phyloP scores from a whole-genome alignment of 2,113 vertebrate species.

The Gasterosteus aculeatus region DNA sequence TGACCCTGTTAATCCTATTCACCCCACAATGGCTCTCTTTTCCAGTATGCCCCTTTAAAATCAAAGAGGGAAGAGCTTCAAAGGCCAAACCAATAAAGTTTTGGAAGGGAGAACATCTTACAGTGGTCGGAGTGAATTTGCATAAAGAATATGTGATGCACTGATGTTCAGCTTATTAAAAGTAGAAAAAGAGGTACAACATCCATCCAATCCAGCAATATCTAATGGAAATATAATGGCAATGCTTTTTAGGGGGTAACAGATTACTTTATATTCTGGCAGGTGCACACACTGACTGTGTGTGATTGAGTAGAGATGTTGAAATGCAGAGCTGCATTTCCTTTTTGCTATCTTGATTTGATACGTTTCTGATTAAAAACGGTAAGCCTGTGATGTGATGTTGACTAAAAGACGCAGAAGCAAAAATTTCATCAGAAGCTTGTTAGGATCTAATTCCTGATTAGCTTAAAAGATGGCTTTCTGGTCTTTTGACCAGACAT shows the following conservation, averaged over 20 bases:
- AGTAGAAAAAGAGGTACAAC: slow-evolving; percentile 13
- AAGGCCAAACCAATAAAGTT: slow-evolving; percentile 1
- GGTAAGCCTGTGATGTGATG: slow-evolving; percentile 1
- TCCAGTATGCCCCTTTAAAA: not conserved
- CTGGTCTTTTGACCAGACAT: not conserved
- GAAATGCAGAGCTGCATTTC: slow-evolving; percentile 19
- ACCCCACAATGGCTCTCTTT: slow-evolving; percentile 6
- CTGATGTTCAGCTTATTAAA: not conserved
- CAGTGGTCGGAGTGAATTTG: slow-evolving; percentile 17
- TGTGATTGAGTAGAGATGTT: slow-evolving; percentile 29
- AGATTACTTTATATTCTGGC: slow-evolving; percentile 35
- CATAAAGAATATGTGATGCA: not conserved
- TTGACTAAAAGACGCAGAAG: not conserved
- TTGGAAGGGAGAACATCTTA: not conserved
- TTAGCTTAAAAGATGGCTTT: not conserved
- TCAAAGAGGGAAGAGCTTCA: not conserved
- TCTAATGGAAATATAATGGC: slow-evolving; percentile 13
- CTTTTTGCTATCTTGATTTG: slow-evolving; percentile 17
- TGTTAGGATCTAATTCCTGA: not conserved
- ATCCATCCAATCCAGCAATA: slow-evolving; percentile 20
- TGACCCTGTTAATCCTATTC: slow-evolving; percentile 18
- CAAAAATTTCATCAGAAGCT: not conserved
- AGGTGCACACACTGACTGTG: slow-evolving; percentile 20
- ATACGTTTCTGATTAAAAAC: slow-evolving; percentile 31
- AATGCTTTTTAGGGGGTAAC: slow-evolving; percentile 4